Conservation (phyloP, 2,797 vertebrate genomes). For the Tragelaphus eurycerus region DNA sequence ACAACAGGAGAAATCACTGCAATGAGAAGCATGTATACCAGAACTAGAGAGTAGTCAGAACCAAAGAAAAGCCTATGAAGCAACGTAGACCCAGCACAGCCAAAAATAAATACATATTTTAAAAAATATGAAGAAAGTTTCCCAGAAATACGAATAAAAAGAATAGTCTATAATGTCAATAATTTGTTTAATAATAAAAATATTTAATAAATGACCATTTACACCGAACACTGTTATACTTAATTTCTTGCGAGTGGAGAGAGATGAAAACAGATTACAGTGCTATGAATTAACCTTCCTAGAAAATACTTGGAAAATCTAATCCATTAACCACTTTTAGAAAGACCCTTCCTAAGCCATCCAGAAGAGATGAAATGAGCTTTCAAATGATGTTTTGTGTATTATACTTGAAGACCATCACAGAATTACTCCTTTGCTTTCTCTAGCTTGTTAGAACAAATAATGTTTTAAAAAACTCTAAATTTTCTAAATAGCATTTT, state of each 20-base stretch:
- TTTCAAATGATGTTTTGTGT: background rate
- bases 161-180: background rate
- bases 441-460: background rate
- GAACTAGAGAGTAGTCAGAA: background rate
- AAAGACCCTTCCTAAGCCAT: background rate
- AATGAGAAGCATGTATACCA: background rate
- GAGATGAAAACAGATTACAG: background rate
- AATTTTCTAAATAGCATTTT: background rate
- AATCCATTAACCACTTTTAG: background rate
- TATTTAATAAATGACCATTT: background rate
- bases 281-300: background rate
- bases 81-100: background rate
- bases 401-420: background rate
- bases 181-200: background rate
- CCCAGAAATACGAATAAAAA: background rate
- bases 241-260: background rate
- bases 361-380: background rate
- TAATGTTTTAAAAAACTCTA: background rate
- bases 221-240: background rate
- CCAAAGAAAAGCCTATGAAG: background rate
- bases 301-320: background rate
- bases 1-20: background rate
- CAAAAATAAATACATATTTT: background rate
- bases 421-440: background rate
- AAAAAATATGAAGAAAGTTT: background rate